Evolutionary conservation across 2,888 invertebrate genomes (phyloP).

Genomic region (Agrotis clavis): DNA sequence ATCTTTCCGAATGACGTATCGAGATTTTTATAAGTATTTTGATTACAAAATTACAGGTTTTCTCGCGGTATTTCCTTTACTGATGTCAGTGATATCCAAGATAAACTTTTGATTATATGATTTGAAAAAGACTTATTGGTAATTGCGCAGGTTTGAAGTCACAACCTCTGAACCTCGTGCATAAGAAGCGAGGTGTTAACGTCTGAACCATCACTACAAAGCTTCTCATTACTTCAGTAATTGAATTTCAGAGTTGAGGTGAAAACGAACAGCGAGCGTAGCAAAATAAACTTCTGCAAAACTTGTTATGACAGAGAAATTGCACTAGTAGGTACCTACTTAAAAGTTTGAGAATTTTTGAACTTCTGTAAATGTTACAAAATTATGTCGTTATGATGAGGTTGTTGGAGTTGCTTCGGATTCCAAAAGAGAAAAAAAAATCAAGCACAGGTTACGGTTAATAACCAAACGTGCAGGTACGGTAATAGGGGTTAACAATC

Average conservation of each 20-base stretch:
- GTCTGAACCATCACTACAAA: neutral
- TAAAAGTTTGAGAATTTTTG: neutral
- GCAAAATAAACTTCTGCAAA: slow-evolving; percentile 4
- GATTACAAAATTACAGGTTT: too few relatives aligned
- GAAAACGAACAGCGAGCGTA: neutral
- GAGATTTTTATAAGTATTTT: too few relatives aligned
- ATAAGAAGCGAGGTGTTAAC: too few relatives aligned
- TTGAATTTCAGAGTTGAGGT: slow-evolving; percentile 6
- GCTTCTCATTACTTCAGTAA: neutral
- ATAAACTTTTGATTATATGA: too few relatives aligned
- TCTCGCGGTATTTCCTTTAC: too few relatives aligned
- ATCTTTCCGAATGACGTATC: slow-evolving; percentile 8
- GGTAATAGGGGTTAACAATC: neutral
- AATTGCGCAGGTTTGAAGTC: too few relatives aligned
- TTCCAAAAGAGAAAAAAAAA: neutral
- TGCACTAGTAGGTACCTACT: neutral
- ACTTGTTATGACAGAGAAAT: slow-evolving; percentile 6
- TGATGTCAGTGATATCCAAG: too few relatives aligned
- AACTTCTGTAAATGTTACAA: neutral
- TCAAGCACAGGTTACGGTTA: neutral
- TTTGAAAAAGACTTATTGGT: too few relatives aligned
- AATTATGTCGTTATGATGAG: neutral
- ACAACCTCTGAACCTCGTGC: too few relatives aligned
- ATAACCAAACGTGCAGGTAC: neutral
- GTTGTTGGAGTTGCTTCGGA: too few relatives aligned